phyloP scores from a whole-genome alignment of 2,113 vertebrate species.

The Dipodomys spectabilis region DNA sequence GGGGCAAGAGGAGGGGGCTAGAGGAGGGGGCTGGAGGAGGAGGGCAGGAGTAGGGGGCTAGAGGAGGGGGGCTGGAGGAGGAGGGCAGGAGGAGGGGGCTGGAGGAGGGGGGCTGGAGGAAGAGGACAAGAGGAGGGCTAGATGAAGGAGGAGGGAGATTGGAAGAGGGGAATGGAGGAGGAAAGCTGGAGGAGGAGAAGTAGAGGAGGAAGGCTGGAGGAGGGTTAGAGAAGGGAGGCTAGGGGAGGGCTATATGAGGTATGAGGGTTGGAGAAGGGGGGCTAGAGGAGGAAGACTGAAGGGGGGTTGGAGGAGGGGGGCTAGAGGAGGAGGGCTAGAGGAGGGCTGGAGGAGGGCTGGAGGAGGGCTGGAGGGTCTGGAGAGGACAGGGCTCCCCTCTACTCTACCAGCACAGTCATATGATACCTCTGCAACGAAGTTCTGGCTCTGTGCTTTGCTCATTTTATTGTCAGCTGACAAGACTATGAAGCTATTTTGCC shows the following conservation, averaged over 20 bases:
- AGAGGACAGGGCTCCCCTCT: background rate
- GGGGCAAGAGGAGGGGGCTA: no score
- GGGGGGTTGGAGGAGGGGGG: background rate
- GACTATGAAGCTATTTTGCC: background rate
- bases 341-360: background rate
- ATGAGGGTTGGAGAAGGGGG: background rate
- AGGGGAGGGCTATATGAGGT: background rate
- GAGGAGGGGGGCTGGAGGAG: no score
- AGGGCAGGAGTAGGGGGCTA: no score
- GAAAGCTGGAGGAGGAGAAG: no score
- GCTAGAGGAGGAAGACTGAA: background rate
- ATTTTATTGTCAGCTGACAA: background rate
- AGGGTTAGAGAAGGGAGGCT: no score
- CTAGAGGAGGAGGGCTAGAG: background rate
- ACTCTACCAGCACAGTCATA: background rate
- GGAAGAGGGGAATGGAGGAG: no score
- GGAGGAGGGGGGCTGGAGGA: no score
- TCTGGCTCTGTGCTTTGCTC: background rate
- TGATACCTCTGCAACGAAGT: accelerated
- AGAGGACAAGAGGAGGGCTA: no score
- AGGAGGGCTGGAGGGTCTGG: background rate
- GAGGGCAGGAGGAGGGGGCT: no score
- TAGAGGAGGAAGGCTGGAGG: background rate
- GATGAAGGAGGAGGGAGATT: no score
- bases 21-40: no score